Base-by-base conservation (phyloP, 2,888 invertebrate species). In the Anorthoa munda region DNA sequence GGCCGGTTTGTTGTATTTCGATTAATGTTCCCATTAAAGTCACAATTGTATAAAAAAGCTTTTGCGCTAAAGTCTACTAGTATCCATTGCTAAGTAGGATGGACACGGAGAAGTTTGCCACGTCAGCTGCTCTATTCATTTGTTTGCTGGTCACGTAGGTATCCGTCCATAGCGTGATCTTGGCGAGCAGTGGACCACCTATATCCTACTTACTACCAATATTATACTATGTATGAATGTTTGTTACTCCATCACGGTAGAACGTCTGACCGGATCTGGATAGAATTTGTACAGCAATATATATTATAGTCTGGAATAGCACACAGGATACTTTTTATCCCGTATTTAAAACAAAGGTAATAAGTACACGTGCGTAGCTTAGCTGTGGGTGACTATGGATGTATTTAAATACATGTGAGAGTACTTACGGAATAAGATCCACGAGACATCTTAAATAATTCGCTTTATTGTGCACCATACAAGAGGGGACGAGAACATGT, bases 391-490 rank as follows among this genome's bases (percentile, higher is more conserved):
- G 21, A 2, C 5, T 7, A 4, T 23, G 55, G 23, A 23, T 21
- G 7, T 4, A 7, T 15, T 4, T 55, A 23, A 2, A 17, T 51
- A 11, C 12, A 39, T 17, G 12, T 45, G 12, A 45, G 2, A 17
- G 46, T 63, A 48, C 9, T 0, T 13, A 15, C 4, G 18, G 23
- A 18, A 45, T n/a, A 63, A 21, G 17, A 66, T 18, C 17, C 11
- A 15, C 17, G 5, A 21, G 23, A 39, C n/a, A 45, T 48, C 23
- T 39, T 39, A 17, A 51, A 73, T 45, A 11, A 26, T 45, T 55
- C 55, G 5, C 12, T 45, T 50, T 65, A n/a, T 75, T 64, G 23
- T 75, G 21, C 26, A 56, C 48, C 56, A 55, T n/a, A 21, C 23
- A 39, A 55, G 17, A 17, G 7, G 13, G 64, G 12, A 39, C 55